Evolutionary conservation across 2,113 vertebrate species (phyloP), one percentile per base, ranked within the genome.

Genomic region (Ardeotis arabs): DNA sequence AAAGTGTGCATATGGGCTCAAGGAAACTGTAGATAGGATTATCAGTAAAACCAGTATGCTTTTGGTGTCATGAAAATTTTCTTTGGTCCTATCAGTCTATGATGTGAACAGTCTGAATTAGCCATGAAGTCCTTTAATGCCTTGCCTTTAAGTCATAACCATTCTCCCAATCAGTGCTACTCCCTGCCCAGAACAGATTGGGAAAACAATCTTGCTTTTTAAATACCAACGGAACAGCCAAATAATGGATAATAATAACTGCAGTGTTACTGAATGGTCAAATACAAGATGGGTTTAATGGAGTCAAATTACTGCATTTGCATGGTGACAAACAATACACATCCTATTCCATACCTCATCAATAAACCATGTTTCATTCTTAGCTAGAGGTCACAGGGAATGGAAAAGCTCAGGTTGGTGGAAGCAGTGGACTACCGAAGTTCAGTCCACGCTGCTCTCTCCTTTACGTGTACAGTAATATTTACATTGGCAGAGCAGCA

Each of bases 401-500:
- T 4, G 22, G 9, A 58, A 53, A 90, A 63, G 2, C 25, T 73
- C 60, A 41, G 18, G 35, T 10, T 7, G 12, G 4, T 31, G 41
- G 68, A 60, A 84, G 22, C 44, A 24, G 11, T 39, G 27, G 28
- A 56, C 62, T 53, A 10, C 0, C 0, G 13, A 66, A 58, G 4
- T 64, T 58, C 53, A 72, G 17, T 49, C 22, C 14, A 12, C 14
- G 29, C 17, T 53, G 22, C 6, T 45, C 39, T 63, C n/a, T n/a
- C 66, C 55, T 37, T 69, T 41, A 44, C 5, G 1, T 39, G 24
- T 53, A 52, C n/a, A 37, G 31, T 58, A 91, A 33, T 23, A 17
- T 4, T 31, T 14, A 7, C 1, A 0, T 7, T 55, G 41, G 11
- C n/a, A 78, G 39, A 75, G 45, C 12, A 69, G 39, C 0, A 1